Conservation (phyloP, 2,888 invertebrate species). For the Pediacus dermestoides region DNA sequence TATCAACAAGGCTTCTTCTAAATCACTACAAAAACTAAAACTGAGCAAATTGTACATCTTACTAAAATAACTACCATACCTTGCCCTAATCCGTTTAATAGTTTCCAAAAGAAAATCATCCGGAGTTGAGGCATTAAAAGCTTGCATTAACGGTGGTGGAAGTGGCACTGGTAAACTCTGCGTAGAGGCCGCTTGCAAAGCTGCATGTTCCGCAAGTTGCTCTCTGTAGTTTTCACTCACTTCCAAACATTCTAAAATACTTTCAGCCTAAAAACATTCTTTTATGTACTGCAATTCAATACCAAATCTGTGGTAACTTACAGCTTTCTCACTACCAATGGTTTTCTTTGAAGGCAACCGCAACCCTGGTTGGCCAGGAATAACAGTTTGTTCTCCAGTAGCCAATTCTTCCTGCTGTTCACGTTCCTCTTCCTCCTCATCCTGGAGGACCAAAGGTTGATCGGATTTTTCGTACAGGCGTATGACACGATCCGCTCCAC, state of each 20-base stretch:
- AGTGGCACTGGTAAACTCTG: slow-evolving; percentile 52
- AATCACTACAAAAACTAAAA: slow-evolving; percentile 62
- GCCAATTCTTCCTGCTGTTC: slow-evolving; percentile 71
- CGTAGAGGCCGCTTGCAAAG: slow-evolving; percentile 40
- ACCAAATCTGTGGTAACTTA: too few species aligned
- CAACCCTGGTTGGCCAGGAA: slow-evolving; percentile 66
- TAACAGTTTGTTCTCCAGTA: slow-evolving; percentile 67
- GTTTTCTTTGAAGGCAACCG: slow-evolving; percentile 85
- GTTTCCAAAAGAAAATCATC: slow-evolving; percentile 81
- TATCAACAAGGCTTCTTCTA: slow-evolving; percentile 84
- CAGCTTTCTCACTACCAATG: slow-evolving; percentile 80
- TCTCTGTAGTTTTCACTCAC: slow-evolving; percentile 63
- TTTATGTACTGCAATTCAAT: slow-evolving; percentile 1
- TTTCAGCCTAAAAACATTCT: slow-evolving; percentile 64
- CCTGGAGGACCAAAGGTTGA: slow-evolving; percentile 89
- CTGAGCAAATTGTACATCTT: slow-evolving; percentile 6
- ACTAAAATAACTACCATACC: slow-evolving; percentile 61
- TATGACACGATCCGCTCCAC: slow-evolving; percentile 84
- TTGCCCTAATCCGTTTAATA: slow-evolving; percentile 74
- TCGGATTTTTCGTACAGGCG: slow-evolving; percentile 81
- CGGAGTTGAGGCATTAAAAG: slow-evolving; percentile 67
- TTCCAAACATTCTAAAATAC: slow-evolving; percentile 86
- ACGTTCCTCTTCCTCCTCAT: slow-evolving; percentile 82
- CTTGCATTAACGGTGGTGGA: slow-evolving; percentile 78
- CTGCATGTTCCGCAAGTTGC: slow-evolving; percentile 55